phyloP scores from a whole-genome alignment of 2,888 invertebrate genomes.

The Andrena camellia region DNA sequence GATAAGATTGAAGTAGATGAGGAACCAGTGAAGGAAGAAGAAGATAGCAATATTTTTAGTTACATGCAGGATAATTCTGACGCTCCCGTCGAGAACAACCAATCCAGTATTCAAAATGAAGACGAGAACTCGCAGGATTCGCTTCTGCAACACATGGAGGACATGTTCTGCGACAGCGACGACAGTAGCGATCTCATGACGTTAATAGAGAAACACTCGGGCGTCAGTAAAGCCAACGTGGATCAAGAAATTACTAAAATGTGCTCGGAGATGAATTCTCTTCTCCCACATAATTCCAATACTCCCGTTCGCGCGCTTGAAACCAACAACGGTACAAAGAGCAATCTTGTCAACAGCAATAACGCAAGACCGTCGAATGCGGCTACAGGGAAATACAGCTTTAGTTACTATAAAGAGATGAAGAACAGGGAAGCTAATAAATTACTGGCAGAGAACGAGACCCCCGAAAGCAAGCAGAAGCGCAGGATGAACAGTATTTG shows the following conservation, averaged over 20 bases:
- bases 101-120: conserved; percentile 49
- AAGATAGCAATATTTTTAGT: conserved; percentile 28
- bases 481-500: conserved; percentile 76
- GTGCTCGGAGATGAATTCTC: conserved; percentile 63
- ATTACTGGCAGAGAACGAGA: conserved; percentile 40
- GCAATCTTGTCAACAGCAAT: conserved; percentile 20
- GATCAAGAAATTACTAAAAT: conserved; percentile 76
- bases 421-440: conserved; percentile 55
- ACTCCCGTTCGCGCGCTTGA: not conserved
- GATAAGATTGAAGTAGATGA: not conserved
- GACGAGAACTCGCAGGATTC: conserved; percentile 79
- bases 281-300: conserved; percentile 33
- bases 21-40: not conserved
- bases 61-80: conserved; percentile 23
- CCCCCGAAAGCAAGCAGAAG: conserved; percentile 67
- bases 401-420: conserved; percentile 74
- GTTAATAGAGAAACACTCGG: conserved; percentile 79
- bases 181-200: conserved; percentile 79
- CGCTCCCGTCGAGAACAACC: conserved; percentile 16
- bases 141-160: conserved; percentile 79
- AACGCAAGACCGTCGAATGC: conserved; percentile 31
- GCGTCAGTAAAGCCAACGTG: conserved; percentile 74
- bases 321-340: conserved; percentile 36
- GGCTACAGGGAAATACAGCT: conserved; percentile 72
- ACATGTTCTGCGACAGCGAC: conserved; percentile 81